Conservation (phyloP, 1,140 invertebrate genomes). For the Penaeus chinensis region DNA sequence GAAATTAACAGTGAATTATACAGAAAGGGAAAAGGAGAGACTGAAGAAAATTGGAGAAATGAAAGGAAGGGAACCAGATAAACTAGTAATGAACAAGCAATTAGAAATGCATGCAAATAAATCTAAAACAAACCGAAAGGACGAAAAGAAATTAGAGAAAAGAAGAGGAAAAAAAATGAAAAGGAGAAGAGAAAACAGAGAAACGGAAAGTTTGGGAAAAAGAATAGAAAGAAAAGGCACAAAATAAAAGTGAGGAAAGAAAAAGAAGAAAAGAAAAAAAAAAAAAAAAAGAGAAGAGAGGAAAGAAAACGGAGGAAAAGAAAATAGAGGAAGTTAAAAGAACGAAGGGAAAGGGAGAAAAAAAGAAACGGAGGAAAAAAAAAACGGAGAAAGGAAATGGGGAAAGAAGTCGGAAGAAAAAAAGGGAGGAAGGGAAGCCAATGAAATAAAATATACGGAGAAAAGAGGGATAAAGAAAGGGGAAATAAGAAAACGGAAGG, state of each 20-base stretch:
- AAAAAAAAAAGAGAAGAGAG: neutral
- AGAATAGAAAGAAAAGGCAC: neutral
- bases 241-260: neutral
- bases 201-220: neutral
- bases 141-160: neutral
- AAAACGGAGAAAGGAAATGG: neutral
- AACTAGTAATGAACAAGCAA: neutral
- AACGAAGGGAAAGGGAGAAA: neutral
- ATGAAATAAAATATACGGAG: neutral
- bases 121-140: too few species aligned
- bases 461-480: neutral
- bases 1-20: neutral
- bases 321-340: neutral
- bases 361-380: neutral
- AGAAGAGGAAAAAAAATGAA: neutral
- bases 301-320: neutral
- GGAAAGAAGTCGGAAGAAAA: neutral
- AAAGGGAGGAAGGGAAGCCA: neutral
- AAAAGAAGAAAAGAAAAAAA: constrained; percentile 10
- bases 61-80: neutral
- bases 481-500: neutral
- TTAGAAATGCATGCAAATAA: neutral
- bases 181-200: neutral
- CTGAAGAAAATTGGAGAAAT: neutral
- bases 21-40: neutral